Base-by-base conservation (phyloP, 2,888 invertebrate species). In the Antheraea yamamai region DNA sequence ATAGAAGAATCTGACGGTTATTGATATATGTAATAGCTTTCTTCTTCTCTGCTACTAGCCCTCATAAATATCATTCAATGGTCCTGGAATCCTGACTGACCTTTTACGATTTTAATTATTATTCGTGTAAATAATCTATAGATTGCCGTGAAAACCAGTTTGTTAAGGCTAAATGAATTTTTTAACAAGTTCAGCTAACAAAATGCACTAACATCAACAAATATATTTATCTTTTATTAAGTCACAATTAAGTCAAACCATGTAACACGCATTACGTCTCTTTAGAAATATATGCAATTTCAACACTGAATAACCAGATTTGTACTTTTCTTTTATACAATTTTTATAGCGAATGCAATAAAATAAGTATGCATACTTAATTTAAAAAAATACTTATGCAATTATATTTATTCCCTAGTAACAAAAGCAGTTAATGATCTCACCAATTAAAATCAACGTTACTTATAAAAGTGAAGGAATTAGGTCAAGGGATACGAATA, bases 401-500 rank as follows among this genome's bases (percentile, higher is more conserved):
- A 14, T 47, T 35, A 30, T 70, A 75, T 58, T 30, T 72, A 39
- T 71, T 51, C 76, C 75, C 76, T 77, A 77, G 78, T 75, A 74
- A 73, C 75, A 80, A 80, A 80, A 83, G 79, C 75, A 78, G 74
- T 80, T 82, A 84, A 87, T 84, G 81, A 82, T 79, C 78, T 77
- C 76, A 77, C 83, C 84, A 87, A 89, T 91, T 89, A 90, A 88
- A 88, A 88, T 39, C 39, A 39, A 70, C 70, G 35, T 70, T 70
- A 70, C 39, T 70, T 70, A 84, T 83, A 83, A 86, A 85, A 81
- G 79, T 79, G 79, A 81, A 76, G 82, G 81, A 92, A 89, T 88
- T 91, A 88, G 93, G 92, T 90, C 92, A 91, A 84, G 88, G 89
- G 87, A 86, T 87, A 84, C 81, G 83, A 87, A 86, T 87, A 87